Conservation (phyloP, 1,140 invertebrate genomes). For the Acyrthosiphon pisum region DNA sequence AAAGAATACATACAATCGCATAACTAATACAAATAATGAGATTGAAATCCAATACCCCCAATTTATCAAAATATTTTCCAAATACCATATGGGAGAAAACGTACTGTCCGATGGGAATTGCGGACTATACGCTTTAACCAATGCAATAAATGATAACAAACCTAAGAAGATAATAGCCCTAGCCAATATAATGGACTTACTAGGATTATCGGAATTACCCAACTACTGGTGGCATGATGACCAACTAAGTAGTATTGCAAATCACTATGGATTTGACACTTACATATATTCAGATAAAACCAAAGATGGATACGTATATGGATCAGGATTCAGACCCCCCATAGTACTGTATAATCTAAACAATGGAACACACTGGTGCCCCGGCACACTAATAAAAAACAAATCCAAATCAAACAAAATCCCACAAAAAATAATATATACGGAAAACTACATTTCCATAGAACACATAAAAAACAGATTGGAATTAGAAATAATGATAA, state of each 20-base stretch:
- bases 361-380: too few relatives aligned
- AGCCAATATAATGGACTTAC: not conserved
- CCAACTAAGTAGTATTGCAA: not conserved
- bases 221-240: constrained; percentile 6
- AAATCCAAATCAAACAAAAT: not conserved
- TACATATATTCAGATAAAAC: not conserved
- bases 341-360: not conserved
- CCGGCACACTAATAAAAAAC: not conserved
- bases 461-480: not conserved
- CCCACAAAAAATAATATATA: not conserved
- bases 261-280: not conserved
- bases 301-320: not conserved
- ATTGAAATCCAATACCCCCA: too few relatives aligned
- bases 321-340: not conserved
- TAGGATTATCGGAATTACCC: not conserved
- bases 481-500: not conserved
- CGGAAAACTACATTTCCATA: not conserved
- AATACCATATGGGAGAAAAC: too few relatives aligned
- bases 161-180: not conserved
- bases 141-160: not conserved
- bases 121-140: not conserved
- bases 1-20: not conserved
- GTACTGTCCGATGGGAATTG: too few relatives aligned
- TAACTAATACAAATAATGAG: too few relatives aligned
- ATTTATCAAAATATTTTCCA: too few relatives aligned